A percentile compares a stretch with the other conserved stretches of the same genome.
phyloP scores from a whole-genome alignment of 2,888 invertebrate species.

The Coenonympha arcania region DNA sequence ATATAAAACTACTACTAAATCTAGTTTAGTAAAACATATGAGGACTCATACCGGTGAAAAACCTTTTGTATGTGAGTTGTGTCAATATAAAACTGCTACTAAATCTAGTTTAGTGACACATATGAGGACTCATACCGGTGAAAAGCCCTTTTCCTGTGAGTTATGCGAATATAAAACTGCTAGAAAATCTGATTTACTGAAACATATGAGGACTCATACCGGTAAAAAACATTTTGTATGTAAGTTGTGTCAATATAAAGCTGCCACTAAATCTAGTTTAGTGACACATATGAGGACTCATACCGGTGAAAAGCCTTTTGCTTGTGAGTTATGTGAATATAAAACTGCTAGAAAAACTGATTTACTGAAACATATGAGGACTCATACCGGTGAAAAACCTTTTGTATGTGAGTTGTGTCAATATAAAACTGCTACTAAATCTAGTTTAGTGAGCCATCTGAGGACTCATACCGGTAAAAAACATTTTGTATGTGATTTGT shows the following conservation, averaged over 20 bases:
- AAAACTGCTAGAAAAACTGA: not conserved
- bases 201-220: not conserved
- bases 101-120: too few relatives aligned
- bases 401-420: not conserved
- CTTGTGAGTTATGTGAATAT: not conserved
- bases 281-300: not conserved
- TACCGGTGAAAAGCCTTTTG: not conserved
- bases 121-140: not conserved
- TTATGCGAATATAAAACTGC: not conserved
- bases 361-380: not conserved
- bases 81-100: too few relatives aligned
- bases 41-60: too few relatives aligned
- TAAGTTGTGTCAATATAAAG: not conserved
- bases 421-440: not conserved
- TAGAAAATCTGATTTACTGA: not conserved
- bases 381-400: not conserved
- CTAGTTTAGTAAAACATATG: too few relatives aligned
- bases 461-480: too few relatives aligned
- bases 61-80: too few relatives aligned
- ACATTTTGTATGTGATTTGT: too few relatives aligned
- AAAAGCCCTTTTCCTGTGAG: not conserved
- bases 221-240: not conserved
- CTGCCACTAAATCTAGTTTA: not conserved
- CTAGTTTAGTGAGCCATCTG: too few relatives aligned
- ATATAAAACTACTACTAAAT: too few relatives aligned